Evolutionary conservation across 2,888 invertebrate species (phyloP), one percentile per base, ranked within the genome.

Genomic region (Gandaritis pyraliata): DNA sequence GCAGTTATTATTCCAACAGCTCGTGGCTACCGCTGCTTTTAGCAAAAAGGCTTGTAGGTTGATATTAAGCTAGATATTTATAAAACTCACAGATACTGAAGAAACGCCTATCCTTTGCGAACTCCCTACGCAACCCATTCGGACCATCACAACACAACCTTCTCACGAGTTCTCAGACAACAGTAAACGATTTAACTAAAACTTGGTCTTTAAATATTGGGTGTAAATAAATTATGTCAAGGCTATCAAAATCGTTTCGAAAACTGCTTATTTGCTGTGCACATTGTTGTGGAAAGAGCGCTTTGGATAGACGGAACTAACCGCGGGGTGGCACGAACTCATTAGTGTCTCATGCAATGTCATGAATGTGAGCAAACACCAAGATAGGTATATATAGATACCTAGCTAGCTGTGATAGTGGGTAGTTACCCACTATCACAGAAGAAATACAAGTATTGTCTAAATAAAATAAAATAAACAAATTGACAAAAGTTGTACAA

Each of bases 41-140:
- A 33, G 33, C 10, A 33, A 33, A 33, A 8, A 33, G 5, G 3
- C 23, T 23, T 5, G 23, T 23, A 23, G 1, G 5, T 23, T 23
- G 23, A 3, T 23, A 23, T 5, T 23, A 3, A 23, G 6, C 23
- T 6, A 23, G 3, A 3, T 33, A 33, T 6, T 33, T 0, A 16
- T 4, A 56, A 30, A 12, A 72, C 86, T 79, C 58, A 88, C 87
- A 43, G 71, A 69, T 16, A 72, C 70, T 30, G 74, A 64, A 36
- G 77, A 74, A 38, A 72, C 79, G 36, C 76, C 72, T 43, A 79
- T 71, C 66, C 80, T 80, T 50, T 79, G 80, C 23, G 85, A 75
- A 70, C 90, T 88, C 59, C 81, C 76, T 73, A 84, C 77, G 66
- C 90, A 90, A 67, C 91, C 91, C 91, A 91, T 91, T 59, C 72